Percentiles rank a stretch among this genome's conserved stretches.
These are phyloP conservation scores for Ursus arctos DNA, from an alignment of 2,113 vertebrate genomes.

Conservation along the genomic window DNA sequence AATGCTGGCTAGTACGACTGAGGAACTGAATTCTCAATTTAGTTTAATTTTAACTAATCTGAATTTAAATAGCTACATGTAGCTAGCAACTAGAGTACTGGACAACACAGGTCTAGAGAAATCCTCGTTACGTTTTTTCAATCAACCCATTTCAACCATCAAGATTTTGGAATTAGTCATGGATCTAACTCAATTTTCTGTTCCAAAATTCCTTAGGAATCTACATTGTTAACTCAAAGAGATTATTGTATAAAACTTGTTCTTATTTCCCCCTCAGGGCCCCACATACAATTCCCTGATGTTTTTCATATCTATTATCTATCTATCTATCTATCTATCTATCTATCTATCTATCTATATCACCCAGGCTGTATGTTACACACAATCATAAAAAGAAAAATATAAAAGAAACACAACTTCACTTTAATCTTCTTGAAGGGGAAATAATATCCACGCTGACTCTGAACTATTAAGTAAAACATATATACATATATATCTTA, in stretches of 20 bases:
- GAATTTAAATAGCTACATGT: neutral
- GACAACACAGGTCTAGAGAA: neutral
- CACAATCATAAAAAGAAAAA: neutral
- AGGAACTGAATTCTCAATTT: neutral
- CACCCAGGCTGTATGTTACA: neutral
- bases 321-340: neutral
- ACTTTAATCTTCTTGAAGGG: neutral
- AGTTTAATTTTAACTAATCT: neutral
- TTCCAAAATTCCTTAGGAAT: neutral
- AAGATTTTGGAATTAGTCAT: neutral
- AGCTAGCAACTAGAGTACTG: neutral
- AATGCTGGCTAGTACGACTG: neutral
- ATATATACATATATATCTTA: neutral
- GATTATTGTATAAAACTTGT: neutral
- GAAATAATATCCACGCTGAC: neutral
- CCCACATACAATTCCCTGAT: neutral
- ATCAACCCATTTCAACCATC: neutral
- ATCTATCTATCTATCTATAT: neutral
- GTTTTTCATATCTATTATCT: neutral
- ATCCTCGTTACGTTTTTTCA: neutral
- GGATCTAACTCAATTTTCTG: neutral
- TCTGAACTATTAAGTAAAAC: neutral
- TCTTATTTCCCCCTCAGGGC: neutral
- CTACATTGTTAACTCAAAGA: neutral
- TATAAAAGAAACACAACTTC: neutral